These are phyloP conservation scores for Gymnoscopelus microlampas DNA, from an alignment of 2,797 vertebrate genomes.

Conservation along the genomic window DNA sequence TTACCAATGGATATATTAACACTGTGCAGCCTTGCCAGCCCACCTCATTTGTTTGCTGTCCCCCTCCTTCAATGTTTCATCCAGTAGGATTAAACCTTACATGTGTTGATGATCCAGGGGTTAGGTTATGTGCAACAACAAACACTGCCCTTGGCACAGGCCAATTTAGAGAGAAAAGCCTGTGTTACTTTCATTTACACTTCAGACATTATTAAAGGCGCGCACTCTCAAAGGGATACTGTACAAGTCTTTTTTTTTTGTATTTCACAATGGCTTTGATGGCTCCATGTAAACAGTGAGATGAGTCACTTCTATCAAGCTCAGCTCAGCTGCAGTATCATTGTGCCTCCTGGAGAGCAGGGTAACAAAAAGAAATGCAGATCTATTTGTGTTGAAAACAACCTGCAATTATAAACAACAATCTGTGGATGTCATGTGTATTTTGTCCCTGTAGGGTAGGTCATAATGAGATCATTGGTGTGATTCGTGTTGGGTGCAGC, in stretches of 20 bases:
- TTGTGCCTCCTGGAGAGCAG: constrained; percentile 15
- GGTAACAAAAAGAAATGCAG: constrained; percentile 6
- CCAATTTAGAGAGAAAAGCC: neutral
- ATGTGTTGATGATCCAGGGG: constrained; percentile 21
- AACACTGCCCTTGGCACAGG: constrained; percentile 9
- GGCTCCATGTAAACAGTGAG: constrained; percentile 13
- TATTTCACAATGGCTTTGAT: constrained; percentile 18
- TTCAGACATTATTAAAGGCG: constrained; percentile 31
- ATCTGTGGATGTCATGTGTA: constrained; percentile 24
- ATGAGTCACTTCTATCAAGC: constrained; percentile 32
- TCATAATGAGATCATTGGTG: constrained; percentile 98
- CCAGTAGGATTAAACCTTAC: constrained; percentile 6
- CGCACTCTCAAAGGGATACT: constrained; percentile 14
- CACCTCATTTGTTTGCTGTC: constrained; percentile 1
- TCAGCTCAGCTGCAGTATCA: constrained; percentile 6
- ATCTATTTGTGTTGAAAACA: constrained; percentile 41
- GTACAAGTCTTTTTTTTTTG: neutral
- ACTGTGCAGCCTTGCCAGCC: neutral
- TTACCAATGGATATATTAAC: too few species aligned
- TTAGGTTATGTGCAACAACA: constrained; percentile 10
- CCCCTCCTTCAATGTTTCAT: neutral
- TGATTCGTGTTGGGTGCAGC: constrained; percentile 89
- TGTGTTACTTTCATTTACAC: constrained; percentile 28
- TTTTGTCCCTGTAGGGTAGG: constrained; percentile 86
- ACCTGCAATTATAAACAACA: constrained; percentile 28